A percentile compares a stretch with the other conserved stretches of the same genome.
Evolutionary conservation across 1,140 invertebrate species (phyloP).

Genomic region (Drosophila sp.): DNA sequence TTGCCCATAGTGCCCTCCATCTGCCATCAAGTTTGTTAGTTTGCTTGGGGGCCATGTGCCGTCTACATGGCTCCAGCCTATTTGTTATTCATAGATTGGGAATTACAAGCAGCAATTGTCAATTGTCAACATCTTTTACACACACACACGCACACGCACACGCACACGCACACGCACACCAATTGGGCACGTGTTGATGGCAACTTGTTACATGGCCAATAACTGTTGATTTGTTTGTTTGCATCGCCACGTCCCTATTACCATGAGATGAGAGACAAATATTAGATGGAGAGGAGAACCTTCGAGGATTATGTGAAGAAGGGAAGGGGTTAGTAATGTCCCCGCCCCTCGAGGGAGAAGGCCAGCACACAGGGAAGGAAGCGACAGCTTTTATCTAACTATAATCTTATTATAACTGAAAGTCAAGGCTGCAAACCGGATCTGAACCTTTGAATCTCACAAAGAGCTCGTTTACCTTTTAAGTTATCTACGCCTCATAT

Average conservation of each 20-base stretch:
- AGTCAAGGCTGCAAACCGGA: no score
- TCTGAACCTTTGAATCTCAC: no score
- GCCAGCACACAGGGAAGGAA: no score
- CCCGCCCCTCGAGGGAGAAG: no score
- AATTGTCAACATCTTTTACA: constrained; percentile 73
- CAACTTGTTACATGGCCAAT: constrained; percentile 65
- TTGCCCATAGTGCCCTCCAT: no score
- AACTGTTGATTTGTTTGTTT: constrained; percentile 70
- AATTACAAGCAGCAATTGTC: constrained; percentile 80
- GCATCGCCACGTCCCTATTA: constrained; percentile 16
- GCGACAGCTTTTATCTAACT: no score
- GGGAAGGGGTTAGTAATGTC: no score
- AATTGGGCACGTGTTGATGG: constrained; percentile 63
- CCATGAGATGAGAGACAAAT: constrained; percentile 16
- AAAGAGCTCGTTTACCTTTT: no score
- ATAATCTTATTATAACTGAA: no score
- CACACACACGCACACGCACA: constrained; percentile 38
- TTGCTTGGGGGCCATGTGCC: constrained; percentile 50
- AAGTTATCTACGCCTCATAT: no score
- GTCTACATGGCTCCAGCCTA: constrained; percentile 56
- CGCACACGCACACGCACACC: constrained; percentile 11
- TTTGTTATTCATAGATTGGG: constrained; percentile 82
- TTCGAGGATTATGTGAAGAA: no score
- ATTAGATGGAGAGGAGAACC: no score
- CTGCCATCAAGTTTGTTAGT: constrained; percentile 37